A percentile compares a stretch with the other conserved stretches of the same genome.
Conservation (phyloP, 2,113 vertebrate genomes). For the Nettapus auritus region DNA sequence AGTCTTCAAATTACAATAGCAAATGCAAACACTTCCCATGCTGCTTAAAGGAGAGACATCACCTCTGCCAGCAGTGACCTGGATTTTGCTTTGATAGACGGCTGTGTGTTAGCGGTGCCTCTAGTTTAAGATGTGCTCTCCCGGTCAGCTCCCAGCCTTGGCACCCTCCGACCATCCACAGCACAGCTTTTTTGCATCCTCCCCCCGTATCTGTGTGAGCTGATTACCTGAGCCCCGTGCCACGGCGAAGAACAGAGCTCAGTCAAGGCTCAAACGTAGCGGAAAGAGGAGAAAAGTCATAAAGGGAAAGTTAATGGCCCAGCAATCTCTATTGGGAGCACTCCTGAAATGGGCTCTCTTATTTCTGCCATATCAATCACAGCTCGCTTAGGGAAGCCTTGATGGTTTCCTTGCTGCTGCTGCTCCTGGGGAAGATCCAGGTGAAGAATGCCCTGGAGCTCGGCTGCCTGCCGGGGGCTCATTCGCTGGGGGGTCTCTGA, state of each 20-base stretch:
- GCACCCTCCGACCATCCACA: not conserved
- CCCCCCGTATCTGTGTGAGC: not conserved
- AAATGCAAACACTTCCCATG: not conserved
- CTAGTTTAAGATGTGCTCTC: not conserved
- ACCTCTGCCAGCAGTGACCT: not conserved
- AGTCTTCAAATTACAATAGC: not conserved
- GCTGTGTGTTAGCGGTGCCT: rapidly evolving
- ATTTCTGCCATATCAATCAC: not conserved
- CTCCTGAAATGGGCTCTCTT: not conserved
- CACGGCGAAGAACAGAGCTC: not conserved
- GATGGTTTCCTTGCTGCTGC: not conserved
- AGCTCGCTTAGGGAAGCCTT: not conserved
- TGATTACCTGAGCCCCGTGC: not conserved
- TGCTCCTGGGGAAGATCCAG: not conserved
- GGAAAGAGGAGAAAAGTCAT: constrained; percentile 16
- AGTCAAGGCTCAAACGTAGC: not conserved
- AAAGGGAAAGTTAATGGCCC: constrained; percentile 13
- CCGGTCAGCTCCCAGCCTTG: not conserved
- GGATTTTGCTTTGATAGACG: not conserved
- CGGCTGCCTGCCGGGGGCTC: not conserved
- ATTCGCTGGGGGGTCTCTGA: not conserved
- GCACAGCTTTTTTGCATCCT: not conserved
- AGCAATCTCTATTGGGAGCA: not conserved
- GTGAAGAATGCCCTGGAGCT: not conserved
- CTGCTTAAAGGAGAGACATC: not conserved